Percentiles rank a stretch among this genome's conserved stretches.
These are phyloP conservation scores for Mylabris phalerata DNA, from an alignment of 1,140 invertebrate species.

Conservation along the genomic window DNA sequence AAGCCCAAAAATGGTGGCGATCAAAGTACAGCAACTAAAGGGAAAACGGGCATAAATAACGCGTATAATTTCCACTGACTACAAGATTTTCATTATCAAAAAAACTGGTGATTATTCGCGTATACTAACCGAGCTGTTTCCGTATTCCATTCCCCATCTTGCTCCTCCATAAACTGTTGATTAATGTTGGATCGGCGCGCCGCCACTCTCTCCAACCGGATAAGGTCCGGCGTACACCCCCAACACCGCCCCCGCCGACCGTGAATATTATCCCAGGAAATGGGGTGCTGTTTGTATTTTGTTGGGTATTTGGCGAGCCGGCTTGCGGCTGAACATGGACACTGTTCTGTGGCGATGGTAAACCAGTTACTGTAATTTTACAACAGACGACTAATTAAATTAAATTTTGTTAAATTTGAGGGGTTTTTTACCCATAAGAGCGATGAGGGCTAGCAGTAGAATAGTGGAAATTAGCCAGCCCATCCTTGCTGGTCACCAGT, in stretches of 20 bases:
- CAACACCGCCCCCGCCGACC: constrained; percentile 32
- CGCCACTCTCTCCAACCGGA: constrained; percentile 58
- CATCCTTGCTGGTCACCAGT: constrained; percentile 28
- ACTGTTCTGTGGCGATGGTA: constrained; percentile 33
- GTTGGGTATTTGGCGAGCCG: constrained; percentile 21
- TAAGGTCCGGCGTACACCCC: constrained; percentile 35
- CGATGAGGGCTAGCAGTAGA: constrained; percentile 30
- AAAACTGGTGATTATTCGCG: neutral
- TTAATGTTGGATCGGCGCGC: constrained; percentile 57
- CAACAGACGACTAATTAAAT: neutral
- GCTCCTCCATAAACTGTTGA: constrained; percentile 61
- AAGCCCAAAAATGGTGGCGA: no score
- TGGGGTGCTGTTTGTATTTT: constrained; percentile 28
- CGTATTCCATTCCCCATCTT: constrained; percentile 60
- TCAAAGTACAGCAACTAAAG: no score
- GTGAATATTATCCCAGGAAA: constrained; percentile 28
- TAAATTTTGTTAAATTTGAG: neutral
- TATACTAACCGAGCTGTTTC: constrained; percentile 51
- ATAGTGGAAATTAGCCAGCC: constrained; percentile 30
- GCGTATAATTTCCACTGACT: no score
- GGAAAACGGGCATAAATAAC: no score
- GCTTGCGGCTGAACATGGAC: constrained; percentile 35
- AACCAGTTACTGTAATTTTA: constrained; percentile 22
- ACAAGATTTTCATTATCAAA: neutral
- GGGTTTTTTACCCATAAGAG: constrained; percentile 21